phyloP scores from a whole-genome alignment of 2,797 vertebrate genomes.

The Anolis apletophallus region DNA sequence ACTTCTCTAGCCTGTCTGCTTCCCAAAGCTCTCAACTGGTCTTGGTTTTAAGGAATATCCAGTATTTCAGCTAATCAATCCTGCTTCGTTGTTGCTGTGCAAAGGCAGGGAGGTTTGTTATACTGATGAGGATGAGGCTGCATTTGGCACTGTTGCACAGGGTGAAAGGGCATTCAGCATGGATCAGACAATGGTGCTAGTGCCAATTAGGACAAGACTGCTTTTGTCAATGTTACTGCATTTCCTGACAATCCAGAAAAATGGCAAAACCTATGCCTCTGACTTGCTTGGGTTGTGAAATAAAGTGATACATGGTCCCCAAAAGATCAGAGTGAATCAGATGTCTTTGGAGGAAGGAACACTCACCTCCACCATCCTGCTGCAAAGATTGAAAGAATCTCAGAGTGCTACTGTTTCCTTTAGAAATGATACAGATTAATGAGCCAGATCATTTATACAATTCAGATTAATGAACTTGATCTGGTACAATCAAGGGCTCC shows the following conservation, averaged over 20 bases:
- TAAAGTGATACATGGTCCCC: neutral
- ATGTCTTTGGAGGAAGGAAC: neutral
- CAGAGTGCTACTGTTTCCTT: neutral
- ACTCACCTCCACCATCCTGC: no score
- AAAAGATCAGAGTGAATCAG: neutral
- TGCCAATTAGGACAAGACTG: conserved; percentile 19
- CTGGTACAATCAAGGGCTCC: no score
- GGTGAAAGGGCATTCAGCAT: conserved; percentile 5
- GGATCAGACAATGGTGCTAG: neutral
- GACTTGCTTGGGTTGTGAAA: neutral
- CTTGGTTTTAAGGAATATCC: neutral
- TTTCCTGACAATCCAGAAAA: neutral
- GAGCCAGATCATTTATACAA: neutral
- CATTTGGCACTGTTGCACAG: neutral
- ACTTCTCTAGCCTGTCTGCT: neutral
- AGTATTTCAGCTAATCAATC: conserved; percentile 9
- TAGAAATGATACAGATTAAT: neutral
- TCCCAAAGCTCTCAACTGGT: neutral
- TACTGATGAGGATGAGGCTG: neutral
- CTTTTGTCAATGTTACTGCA: conserved; percentile 26
- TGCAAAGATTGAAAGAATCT: neutral
- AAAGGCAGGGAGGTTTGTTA: conserved; percentile 3
- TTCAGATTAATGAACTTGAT: no score
- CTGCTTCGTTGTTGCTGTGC: neutral
- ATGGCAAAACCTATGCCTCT: neutral